Evolutionary conservation across 2,797 vertebrate genomes (phyloP), one percentile per base, ranked within the genome.

Genomic region (Taeniopygia guttata): DNA sequence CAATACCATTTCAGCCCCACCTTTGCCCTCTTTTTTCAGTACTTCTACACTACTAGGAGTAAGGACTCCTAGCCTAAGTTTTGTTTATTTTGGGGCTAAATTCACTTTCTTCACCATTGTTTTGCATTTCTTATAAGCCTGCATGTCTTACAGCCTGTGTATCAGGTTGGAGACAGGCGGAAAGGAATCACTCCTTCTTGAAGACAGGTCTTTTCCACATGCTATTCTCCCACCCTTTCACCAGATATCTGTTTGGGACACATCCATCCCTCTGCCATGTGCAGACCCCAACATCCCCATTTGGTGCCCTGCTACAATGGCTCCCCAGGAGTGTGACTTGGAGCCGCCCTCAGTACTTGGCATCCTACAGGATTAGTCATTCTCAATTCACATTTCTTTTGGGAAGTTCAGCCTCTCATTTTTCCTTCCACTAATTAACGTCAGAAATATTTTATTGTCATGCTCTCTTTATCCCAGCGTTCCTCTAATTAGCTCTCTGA

Each of bases 371-470:
- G 55, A 82, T 90, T 87, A 70, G 38, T 92, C 56, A 54, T 43
- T 67, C 51, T 68, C 72, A 80, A 32, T 40, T 46, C 51, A 30
- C 49, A 38, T 90, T 88, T 91, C 75, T 86, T 84, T 55, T 7
- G 7, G 77, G 79, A 86, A 90, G 51, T 54, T 91, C 62, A 89
- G 67, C 45, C 36, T 82, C 62, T 45, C 32, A 74, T 89, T 89
- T 90, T 92, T 82, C 32, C 60, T 90, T 84, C 90, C 79, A 91
- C 77, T 93, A 95, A 94, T 92, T 91, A 95, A 83, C 0, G 4
- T 89, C 93, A 95, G 87, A 92, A 96, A 67, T 84, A 59, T 52
- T 81, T 79, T 87, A 93, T 94, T 92, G 75, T 95, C 82, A 87
- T 79, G 69, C 81, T 93, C 49, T 72, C 85, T 89, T 94, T 84